Evolutionary conservation across 1,140 invertebrate genomes (phyloP), one percentile per base, ranked within the genome.

Genomic region (Neomicropteryx cornuta): DNA sequence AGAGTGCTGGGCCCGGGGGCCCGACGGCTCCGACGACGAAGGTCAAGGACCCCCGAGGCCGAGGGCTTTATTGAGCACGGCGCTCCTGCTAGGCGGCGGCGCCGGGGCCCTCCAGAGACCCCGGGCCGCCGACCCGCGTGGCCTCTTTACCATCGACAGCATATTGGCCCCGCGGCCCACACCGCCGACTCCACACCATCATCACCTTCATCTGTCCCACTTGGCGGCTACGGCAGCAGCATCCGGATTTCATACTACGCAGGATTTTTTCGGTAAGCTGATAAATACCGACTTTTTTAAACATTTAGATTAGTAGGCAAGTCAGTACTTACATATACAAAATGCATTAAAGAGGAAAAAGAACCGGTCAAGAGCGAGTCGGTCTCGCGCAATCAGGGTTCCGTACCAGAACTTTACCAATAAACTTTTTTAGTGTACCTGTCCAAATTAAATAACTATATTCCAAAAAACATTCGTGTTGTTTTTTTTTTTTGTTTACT

Each of bases 101-200:
- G 30, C 28, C 29, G 31, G 20, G 58, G 72, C 17, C 47, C 5
- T 62, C 65, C 24, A 68, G 59, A 39, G 60, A 54, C 24, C 62
- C 43, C 50, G 46, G 68, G 52, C 56, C 71, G 22, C 56, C 72
- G 24, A 66, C 68, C 76, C 2, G 68, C 77, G 31, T 83, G 80
- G 20, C n/a, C 63, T 82, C 21, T 86, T 86, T 53, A 86, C 82
- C 43, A 87, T 86, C 46, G 83, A 87, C 58, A 85, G 81, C 59
- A 84, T 86, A 38, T 59, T 87, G 49, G 81, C 79, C 16, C 76
- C 77, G 18, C 61, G 72, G 10, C 61, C 64, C 34, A 66, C 60
- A 32, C 65, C 62, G 18, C 65, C 70, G 43, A 51, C 56, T 40
- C 67, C 56, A 46, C 65, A 56, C 53, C 61, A 51, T 46, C 71